These are phyloP conservation scores for Trichogramma pretiosum DNA, from an alignment of 1,140 invertebrate species.

Conservation along the genomic window DNA sequence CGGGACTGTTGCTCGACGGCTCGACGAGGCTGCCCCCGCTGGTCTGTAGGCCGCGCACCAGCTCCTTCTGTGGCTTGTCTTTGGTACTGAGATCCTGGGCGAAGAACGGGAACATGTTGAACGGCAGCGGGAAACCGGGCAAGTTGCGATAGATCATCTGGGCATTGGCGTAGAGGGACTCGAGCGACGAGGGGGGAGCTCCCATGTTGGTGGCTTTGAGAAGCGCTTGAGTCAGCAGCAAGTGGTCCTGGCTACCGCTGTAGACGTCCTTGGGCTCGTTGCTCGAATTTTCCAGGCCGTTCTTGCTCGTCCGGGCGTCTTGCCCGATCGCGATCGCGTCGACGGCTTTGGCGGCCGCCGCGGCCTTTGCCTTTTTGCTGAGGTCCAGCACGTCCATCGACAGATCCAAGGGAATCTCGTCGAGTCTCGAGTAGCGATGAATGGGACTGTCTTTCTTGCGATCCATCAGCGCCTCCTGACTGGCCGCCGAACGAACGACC, in stretches of 20 bases:
- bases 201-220: conserved; percentile 46
- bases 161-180: conserved; percentile 47
- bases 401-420: conserved; percentile 56
- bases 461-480: not conserved
- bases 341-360: conserved; percentile 24
- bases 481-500: not conserved
- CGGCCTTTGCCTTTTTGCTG: conserved; percentile 61
- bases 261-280: conserved; percentile 36
- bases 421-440: not conserved
- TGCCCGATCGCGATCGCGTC: not conserved
- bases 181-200: conserved; percentile 35
- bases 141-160: conserved; percentile 43
- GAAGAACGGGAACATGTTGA: conserved; percentile 51
- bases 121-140: conserved; percentile 44
- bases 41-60: conserved; percentile 57
- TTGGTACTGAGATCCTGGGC: conserved; percentile 54
- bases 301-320: not conserved
- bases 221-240: conserved; percentile 51
- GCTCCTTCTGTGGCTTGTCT: conserved; percentile 56
- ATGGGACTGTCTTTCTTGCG: not conserved
- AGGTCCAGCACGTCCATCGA: conserved; percentile 79
- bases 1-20: too few relatives aligned
- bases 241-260: conserved; percentile 42
- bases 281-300: conserved; percentile 9
- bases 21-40: conserved; percentile 59